Evolutionary conservation across 1,140 invertebrate genomes (phyloP).

Genomic region (Lamellibrachia luymesi): DNA sequence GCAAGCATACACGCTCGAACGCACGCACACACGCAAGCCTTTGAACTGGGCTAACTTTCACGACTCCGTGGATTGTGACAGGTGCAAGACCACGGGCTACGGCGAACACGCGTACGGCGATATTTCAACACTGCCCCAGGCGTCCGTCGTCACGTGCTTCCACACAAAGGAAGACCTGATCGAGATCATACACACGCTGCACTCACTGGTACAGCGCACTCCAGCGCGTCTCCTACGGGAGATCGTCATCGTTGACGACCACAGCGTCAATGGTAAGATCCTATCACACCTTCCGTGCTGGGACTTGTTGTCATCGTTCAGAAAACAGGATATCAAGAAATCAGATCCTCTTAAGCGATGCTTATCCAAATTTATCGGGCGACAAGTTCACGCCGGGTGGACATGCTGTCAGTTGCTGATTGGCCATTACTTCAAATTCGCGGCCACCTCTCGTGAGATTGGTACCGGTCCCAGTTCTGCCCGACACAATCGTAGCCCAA

Average conservation of each 20-base stretch:
- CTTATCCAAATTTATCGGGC: too few relatives aligned
- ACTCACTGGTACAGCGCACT: neutral
- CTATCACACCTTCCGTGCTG: neutral
- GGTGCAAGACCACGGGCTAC: neutral
- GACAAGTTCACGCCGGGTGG: too few relatives aligned
- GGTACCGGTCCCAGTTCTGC: too few relatives aligned
- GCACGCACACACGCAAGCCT: too few relatives aligned
- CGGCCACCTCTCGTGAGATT: too few relatives aligned
- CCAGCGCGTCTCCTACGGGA: neutral
- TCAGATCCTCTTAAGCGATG: too few relatives aligned
- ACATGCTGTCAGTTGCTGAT: too few relatives aligned
- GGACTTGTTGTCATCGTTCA: neutral
- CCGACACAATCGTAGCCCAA: too few relatives aligned
- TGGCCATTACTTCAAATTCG: too few relatives aligned
- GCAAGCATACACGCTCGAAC: too few relatives aligned
- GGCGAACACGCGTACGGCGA: neutral
- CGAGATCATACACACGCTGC: conserved; percentile 11
- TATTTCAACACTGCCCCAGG: conserved; percentile 7
- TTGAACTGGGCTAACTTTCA: too few relatives aligned
- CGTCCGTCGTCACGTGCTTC: conserved; percentile 9
- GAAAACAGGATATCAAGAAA: too few relatives aligned
- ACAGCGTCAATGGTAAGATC: conserved; percentile 18
- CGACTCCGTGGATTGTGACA: neutral
- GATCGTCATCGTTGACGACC: conserved; percentile 29
- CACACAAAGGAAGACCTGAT: neutral